Evolutionary conservation across 2,113 vertebrate genomes (phyloP), one percentile per base, ranked within the genome.

Genomic region (Chaetodon trifascialis): DNA sequence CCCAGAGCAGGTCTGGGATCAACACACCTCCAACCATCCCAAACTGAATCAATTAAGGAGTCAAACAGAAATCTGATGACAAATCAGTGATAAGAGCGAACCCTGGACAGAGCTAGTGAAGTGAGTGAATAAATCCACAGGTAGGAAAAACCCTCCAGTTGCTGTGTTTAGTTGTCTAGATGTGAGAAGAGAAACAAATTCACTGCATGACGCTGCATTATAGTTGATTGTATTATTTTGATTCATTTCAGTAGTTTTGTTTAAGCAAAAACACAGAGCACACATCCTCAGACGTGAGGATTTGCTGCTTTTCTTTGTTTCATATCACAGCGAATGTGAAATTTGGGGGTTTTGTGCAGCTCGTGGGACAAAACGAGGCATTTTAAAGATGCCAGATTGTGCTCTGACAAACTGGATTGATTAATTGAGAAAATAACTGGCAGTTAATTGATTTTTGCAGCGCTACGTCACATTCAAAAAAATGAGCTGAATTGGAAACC

Each of bases 61-160:
- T 79, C 25, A 47, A 73, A 8, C 7, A 10, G 64, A 85, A 75
- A 74, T 80, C 69, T 79, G 62, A 79, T 74, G 47, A 72, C 4
- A 5, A 84, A 79, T 74, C 44, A 69, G 74, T 73, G 30, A 82
- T 83, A 59, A 54, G 30, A 42, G 59, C 3, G 36, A 40, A 79
- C 54, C 36, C 30, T 34, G 49, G 16, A 77, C 54, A 67, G 64
- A 65, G 68, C 30, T 21, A 23, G 68, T n/a, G 38, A 59, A 23
- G 68, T n/a, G 38, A 59, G 17, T 36, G 17, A 59, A 51, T 42
- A 49, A 63, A 49, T 54, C 36, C 21, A 34, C 62, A 56, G 25
- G 54, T 58, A 54, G 9, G 49, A 36, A 34, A 42, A 34, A 40
- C 1, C 25, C 14, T 46, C 17, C 17, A 72, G 21, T 40, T 76